Base-by-base conservation (phyloP, 2,888 invertebrate species). In the Epiblema foenella region DNA sequence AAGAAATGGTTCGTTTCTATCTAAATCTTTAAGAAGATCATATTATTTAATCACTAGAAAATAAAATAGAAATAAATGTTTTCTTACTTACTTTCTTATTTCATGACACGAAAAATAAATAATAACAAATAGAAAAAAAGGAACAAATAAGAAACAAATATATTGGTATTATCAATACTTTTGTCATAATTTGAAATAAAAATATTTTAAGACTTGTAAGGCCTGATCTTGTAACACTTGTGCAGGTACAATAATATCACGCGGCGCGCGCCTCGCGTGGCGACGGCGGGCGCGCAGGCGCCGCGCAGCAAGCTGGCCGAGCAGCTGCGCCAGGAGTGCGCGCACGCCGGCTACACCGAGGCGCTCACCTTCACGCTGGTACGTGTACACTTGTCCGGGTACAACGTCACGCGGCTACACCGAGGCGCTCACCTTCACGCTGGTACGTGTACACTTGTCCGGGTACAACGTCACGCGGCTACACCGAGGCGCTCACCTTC, bases 401-500 rank as follows among this genome's bases (percentile, higher is more conserved):
- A 18, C 51, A 51, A 51, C 18, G 10, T 51, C 51, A 3, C 51
- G 10, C 18, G 11, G 51, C 51, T 3, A 24, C 2, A 1, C 4
- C 24, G 24, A 1, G 24, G 24, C 1, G 24, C 24, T 3, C 52
- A 99, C 99, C 5, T 99, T 99, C 85, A 96, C 97, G 5, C 93
- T 98, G 87, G 96, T 54, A 59, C 8, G 20, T 24, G 24, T 39
- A 7, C 12, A n/a, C n/a, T 0, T 17, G 15, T 17, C 0, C 51
- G 11, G 18, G 51, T 18, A 18, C 51, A 51, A 51, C 96, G 78
- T 96, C 98, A 0, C 85, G 98, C 24, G 99, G 99, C 8, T 99
- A 98, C 91, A 99, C 99, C 0, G 99, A 99, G 92, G 97, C 97
- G 1, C 95, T 99, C 52, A 99, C 99, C 5, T 99, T 99, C 85